A percentile compares a stretch with the other conserved stretches of the same genome.
phyloP scores from a whole-genome alignment of 92 coral and sea anemone species.

The Epizoanthus rinbou region DNA sequence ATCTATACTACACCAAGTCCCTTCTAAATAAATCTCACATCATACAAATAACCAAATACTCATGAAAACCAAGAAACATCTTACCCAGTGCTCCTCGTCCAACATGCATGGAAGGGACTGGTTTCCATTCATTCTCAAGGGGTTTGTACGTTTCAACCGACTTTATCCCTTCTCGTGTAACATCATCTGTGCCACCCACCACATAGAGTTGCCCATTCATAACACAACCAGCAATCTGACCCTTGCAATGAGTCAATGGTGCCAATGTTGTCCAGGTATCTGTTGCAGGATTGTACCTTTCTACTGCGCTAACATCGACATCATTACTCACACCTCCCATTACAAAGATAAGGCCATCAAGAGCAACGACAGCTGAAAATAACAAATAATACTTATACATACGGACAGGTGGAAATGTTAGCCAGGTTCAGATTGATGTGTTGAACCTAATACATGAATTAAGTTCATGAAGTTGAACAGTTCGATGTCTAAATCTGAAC shows the following conservation, averaged over 20 bases:
- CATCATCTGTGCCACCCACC: slow-evolving; percentile 62
- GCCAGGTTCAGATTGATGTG: no score
- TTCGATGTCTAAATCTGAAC: no score
- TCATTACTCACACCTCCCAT: slow-evolving; percentile 61
- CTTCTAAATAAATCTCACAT: no score
- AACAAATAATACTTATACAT: neutral
- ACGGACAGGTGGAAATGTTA: no score
- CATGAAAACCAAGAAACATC: neutral
- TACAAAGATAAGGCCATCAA: slow-evolving; percentile 53
- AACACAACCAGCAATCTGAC: slow-evolving; percentile 66
- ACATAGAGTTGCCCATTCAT: slow-evolving; percentile 58
- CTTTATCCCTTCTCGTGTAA: slow-evolving; percentile 57
- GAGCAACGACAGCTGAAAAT: slow-evolving; percentile 57
- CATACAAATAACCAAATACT: neutral
- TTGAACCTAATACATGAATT: no score
- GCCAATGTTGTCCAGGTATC: slow-evolving; percentile 52
- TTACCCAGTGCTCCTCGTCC: slow-evolving; percentile 69
- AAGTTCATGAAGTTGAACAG: no score
- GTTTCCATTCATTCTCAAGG: slow-evolving; percentile 48
- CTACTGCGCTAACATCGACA: slow-evolving; percentile 54
- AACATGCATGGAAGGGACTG: slow-evolving; percentile 49
- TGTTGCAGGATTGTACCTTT: slow-evolving; percentile 58
- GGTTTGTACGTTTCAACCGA: slow-evolving; percentile 62
- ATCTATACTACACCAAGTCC: no score
- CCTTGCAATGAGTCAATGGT: slow-evolving; percentile 53